Evolutionary conservation across 2,888 invertebrate genomes (phyloP).

Genomic region (Carabus problematicus): DNA sequence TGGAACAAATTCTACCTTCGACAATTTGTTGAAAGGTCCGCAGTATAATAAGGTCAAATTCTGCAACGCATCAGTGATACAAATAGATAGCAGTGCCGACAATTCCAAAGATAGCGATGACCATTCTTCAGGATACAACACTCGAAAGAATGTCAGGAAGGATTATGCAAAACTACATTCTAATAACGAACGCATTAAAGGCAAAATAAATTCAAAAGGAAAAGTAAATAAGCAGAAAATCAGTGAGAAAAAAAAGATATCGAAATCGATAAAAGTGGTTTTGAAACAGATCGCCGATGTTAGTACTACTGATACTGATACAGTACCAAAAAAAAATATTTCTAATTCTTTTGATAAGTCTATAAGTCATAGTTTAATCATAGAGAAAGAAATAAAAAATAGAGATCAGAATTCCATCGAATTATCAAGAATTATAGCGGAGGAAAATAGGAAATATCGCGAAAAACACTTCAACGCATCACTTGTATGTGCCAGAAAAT

Average conservation of each 20-base stretch:
- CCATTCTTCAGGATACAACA: slow-evolving; percentile 4
- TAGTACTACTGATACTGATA: neutral
- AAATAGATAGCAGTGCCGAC: slow-evolving; percentile 22
- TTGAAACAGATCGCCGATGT: neutral
- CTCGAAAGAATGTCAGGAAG: slow-evolving; percentile 8
- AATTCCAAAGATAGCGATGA: neutral
- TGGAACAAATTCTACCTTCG: slow-evolving; percentile 48
- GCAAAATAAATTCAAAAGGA: slow-evolving; percentile 1
- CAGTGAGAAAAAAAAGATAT: neutral
- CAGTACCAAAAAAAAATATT: neutral
- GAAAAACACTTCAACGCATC: too few species aligned
- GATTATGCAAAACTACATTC: slow-evolving; percentile 12
- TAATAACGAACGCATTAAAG: neutral
- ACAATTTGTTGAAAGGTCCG: slow-evolving; percentile 47
- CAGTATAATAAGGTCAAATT: slow-evolving; percentile 41
- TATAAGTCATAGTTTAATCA: slow-evolving; percentile 44
- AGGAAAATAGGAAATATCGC: neutral
- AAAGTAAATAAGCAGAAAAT: slow-evolving; percentile 18
- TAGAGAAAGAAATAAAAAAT: slow-evolving; percentile 42
- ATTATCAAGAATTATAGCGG: slow-evolving; percentile 25
- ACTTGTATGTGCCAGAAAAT: slow-evolving; percentile 20
- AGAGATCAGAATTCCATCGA: slow-evolving; percentile 30
- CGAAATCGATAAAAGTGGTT: neutral
- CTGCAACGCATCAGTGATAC: slow-evolving; percentile 16
- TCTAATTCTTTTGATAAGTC: slow-evolving; percentile 43